phyloP scores from a whole-genome alignment of 2,888 invertebrate genomes.

The Tenthredo scrophulariae region DNA sequence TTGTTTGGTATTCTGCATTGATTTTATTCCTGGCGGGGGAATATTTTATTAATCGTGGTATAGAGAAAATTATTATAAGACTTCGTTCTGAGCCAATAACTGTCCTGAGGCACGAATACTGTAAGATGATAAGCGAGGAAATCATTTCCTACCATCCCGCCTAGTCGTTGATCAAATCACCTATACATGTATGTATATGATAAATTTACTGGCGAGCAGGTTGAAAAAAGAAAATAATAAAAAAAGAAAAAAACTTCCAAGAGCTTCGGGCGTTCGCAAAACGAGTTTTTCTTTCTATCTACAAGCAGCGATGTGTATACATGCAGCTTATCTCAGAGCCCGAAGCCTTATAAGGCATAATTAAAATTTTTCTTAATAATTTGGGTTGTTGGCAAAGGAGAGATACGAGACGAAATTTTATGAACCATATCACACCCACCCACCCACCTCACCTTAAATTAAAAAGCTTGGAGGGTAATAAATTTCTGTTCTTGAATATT shows the following conservation, averaged over 20 bases:
- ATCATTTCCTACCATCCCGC: not conserved
- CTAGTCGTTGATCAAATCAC: not conserved
- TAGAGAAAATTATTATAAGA: not conserved
- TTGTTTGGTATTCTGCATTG: slow-evolving; percentile 3
- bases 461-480: not conserved
- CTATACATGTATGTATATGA: not conserved
- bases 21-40: not conserved
- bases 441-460: not conserved
- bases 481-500: not conserved
- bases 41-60: slow-evolving; percentile 11
- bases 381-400: not conserved
- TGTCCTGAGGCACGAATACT: not conserved
- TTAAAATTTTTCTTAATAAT: not conserved
- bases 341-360: not conserved
- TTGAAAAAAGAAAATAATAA: not conserved
- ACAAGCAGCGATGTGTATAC: not conserved
- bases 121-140: not conserved
- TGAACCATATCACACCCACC: not conserved
- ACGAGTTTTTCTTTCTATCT: not conserved
- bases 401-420: not conserved
- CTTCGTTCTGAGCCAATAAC: not conserved
- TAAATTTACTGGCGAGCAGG: not conserved
- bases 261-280: not conserved
- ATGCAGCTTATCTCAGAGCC: not conserved
- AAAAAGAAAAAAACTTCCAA: not conserved